phyloP scores from a whole-genome alignment of 2,113 vertebrate species.

The Takifugu flavidus region DNA sequence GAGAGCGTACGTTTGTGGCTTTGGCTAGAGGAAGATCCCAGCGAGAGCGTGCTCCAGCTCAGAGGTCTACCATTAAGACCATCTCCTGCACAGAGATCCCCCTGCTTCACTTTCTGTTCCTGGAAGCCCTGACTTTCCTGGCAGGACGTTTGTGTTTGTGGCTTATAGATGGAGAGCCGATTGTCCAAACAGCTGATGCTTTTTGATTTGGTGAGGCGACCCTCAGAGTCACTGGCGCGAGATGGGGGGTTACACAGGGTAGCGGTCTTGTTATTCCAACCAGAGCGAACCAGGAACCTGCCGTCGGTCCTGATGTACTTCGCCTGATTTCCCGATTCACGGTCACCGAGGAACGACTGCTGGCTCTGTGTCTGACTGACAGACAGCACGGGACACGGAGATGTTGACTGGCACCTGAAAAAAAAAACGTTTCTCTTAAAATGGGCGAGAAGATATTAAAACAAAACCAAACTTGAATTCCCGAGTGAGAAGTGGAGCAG shows the following conservation, averaged over 20 bases:
- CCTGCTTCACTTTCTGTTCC: slow-evolving; percentile 54
- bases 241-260: slow-evolving; percentile 69
- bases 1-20: slow-evolving; percentile 78
- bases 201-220: slow-evolving; percentile 79
- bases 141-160: slow-evolving; percentile 52
- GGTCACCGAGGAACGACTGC: slow-evolving; percentile 80
- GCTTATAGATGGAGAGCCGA: slow-evolving; percentile 81
- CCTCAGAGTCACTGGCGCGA: slow-evolving; percentile 63
- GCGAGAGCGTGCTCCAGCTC: slow-evolving; percentile 80
- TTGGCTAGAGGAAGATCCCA: slow-evolving; percentile 73
- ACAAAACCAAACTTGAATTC: neutral
- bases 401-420: slow-evolving; percentile 90
- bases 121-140: slow-evolving; percentile 66
- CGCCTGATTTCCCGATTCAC: slow-evolving; percentile 75
- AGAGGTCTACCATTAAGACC: slow-evolving; percentile 73
- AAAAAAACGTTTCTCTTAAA: slow-evolving; percentile 31
- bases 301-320: slow-evolving; percentile 75
- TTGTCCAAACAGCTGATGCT: slow-evolving; percentile 87
- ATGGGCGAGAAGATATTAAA: too few relatives aligned
- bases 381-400: slow-evolving; percentile 81
- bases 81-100: slow-evolving; percentile 63
- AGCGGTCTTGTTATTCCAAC: slow-evolving; percentile 73
- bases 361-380: slow-evolving; percentile 76
- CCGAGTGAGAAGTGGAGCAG: slow-evolving; percentile 29
- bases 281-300: slow-evolving; percentile 74